Evolutionary conservation across 2,113 vertebrate species (phyloP), one percentile per base, ranked within the genome.

Genomic region (Ophiodon elongatus): DNA sequence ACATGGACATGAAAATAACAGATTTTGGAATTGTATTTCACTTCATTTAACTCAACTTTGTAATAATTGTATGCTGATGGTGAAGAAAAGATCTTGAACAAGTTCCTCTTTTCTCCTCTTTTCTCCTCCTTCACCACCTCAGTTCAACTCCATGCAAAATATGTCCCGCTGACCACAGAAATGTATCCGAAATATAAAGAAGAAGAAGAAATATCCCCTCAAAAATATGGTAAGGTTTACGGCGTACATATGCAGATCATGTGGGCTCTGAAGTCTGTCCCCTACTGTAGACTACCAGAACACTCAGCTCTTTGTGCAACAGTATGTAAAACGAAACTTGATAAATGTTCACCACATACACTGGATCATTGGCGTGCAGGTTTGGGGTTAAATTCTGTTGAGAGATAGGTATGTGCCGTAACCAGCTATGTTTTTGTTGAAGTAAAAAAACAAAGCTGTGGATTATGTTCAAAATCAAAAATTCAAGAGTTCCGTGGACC

Each of bases 271-370:
- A 84, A 88, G 85, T 79, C 86, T 83, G 74, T 93, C 83, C 80
- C 67, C 35, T 76, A 79, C 86, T 85, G 88, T 68, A 69, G 35
- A 39, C 63, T 74, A 54, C n/a, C 47, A 85, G 88, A 93, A 93
- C 91, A 93, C 83, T 86, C 83, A 17, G 69, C 27, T 85, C 91
- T 92, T 93, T 93, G 90, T 94, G 80, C 64, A 76, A 76, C 56
- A 65, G 73, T 77, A 75, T 89, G 88, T 79, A 83, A 90, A 91
- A 90, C 14, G 80, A 89, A 85, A 92, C 90, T 90, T 92, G 84
- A 92, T 86, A 92, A 92, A 92, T 90, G 90, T 88, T 84, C 89
- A 81, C 77, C 54, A 43, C 73, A 79, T 74, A 88, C 89, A 91
- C 75, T 71, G 71, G 76, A 82, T 78, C 78, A 43, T 57, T 90